Percentiles rank a stretch among this genome's conserved stretches.
These are phyloP conservation scores for Nomada lathburiana DNA, from an alignment of 2,888 invertebrate species.

Conservation along the genomic window DNA sequence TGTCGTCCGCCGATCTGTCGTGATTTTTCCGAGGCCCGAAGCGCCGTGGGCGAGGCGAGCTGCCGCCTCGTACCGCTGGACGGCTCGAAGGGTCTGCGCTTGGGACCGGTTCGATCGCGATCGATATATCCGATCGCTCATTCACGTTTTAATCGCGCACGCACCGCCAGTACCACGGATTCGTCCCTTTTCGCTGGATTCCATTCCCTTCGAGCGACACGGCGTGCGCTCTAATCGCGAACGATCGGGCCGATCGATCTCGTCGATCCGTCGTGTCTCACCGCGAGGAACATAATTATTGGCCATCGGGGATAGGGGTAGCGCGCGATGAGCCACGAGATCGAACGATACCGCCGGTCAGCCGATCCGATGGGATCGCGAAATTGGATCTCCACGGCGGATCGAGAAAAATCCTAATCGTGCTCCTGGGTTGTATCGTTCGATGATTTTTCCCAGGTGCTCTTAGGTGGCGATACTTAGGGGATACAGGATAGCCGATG, in stretches of 20 bases:
- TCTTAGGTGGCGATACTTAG: background rate
- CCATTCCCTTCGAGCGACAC: slow-evolving; percentile 32
- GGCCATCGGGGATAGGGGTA: slow-evolving; percentile 34
- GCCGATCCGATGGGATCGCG: slow-evolving; percentile 32
- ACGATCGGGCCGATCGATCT: slow-evolving; percentile 47
- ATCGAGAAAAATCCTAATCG: background rate
- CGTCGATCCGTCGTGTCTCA: slow-evolving; percentile 38
- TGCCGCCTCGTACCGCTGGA: slow-evolving; percentile 35
- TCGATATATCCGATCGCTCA: slow-evolving; percentile 63
- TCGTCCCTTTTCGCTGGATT: slow-evolving; percentile 38
- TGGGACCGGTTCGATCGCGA: slow-evolving; percentile 61
- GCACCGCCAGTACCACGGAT: slow-evolving; percentile 25
- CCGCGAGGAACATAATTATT: slow-evolving; percentile 53
- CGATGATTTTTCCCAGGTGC: background rate
- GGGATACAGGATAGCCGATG: too few relatives aligned
- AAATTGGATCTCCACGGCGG: slow-evolving; percentile 10
- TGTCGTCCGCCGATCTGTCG: slow-evolving; percentile 31
- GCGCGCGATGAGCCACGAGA: slow-evolving; percentile 26
- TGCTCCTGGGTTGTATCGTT: too few relatives aligned
- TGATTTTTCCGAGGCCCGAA: background rate
- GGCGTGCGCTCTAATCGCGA: slow-evolving; percentile 33
- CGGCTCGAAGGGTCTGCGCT: slow-evolving; percentile 27
- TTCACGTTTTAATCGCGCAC: slow-evolving; percentile 49
- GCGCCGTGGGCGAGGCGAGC: slow-evolving; percentile 45
- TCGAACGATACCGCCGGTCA: slow-evolving; percentile 13